Evolutionary conservation across 2,888 invertebrate genomes (phyloP).

Genomic region (Tiliacea citrago): DNA sequence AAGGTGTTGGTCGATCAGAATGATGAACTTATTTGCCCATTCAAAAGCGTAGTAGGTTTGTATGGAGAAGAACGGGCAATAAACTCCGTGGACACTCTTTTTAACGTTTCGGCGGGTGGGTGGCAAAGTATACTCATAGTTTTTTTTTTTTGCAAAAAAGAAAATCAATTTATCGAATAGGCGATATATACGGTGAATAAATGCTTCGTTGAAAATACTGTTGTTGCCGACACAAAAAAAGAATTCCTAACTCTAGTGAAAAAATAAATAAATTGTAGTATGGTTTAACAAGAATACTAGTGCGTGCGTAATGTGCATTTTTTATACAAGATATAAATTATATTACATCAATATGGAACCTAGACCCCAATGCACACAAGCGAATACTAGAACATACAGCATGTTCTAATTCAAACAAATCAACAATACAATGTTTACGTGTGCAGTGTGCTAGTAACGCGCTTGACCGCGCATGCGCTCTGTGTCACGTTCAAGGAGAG

Average conservation of each 20-base stretch:
- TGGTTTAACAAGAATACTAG: no score
- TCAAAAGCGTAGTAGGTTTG: no score
- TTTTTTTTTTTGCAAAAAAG: no score
- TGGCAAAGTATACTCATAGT: no score
- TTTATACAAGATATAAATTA: no score
- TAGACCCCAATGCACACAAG: conserved; percentile 1
- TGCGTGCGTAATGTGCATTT: no score
- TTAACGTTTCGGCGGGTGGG: no score
- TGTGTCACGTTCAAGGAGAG: conserved; percentile 81
- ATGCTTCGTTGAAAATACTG: not conserved
- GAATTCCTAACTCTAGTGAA: not conserved
- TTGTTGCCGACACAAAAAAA: no score
- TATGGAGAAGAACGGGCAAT: no score
- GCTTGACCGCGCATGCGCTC: conserved; percentile 62
- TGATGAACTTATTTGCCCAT: no score
- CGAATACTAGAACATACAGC: not conserved
- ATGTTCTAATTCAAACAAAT: conserved; percentile 4
- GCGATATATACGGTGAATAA: not conserved
- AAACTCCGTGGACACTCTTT: not conserved
- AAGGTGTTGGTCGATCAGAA: no score
- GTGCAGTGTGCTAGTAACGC: conserved; percentile 32
- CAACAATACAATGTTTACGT: conserved; percentile 36
- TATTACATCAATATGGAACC: not conserved
- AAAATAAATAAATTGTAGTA: not conserved
- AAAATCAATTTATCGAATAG: no score